These are phyloP conservation scores for Sylvilagus floridanus DNA, from an alignment of 2,797 vertebrate genomes.

Conservation along the genomic window DNA sequence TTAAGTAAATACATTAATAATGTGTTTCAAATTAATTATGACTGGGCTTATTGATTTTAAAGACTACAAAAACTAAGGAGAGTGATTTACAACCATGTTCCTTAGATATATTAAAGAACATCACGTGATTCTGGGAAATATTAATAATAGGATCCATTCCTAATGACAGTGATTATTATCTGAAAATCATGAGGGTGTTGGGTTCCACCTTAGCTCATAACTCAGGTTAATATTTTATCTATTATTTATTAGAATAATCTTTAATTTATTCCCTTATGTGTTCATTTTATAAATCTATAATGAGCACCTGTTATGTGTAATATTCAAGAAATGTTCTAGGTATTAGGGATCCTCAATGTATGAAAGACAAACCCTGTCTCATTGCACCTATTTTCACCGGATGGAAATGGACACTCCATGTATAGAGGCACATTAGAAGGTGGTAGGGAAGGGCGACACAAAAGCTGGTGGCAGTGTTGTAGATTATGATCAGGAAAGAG, in stretches of 20 bases:
- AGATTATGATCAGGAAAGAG: not conserved
- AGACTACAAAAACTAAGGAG: constrained; percentile 70
- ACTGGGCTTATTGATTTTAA: constrained; percentile 77
- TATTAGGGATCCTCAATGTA: not conserved
- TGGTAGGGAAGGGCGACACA: not conserved
- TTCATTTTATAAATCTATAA: constrained; percentile 41
- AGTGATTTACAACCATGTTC: constrained; percentile 76
- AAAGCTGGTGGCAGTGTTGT: not conserved
- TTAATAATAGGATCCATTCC: constrained; percentile 44
- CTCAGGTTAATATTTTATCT: constrained; percentile 12
- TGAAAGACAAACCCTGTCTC: not conserved
- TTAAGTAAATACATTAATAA: constrained; percentile 75
- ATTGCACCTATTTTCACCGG: not conserved
- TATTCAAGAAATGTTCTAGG: not conserved
- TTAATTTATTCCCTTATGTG: not conserved
- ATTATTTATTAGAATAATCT: not conserved
- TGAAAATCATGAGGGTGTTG: not conserved
- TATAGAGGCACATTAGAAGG: rapidly evolving
- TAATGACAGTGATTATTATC: constrained; percentile 64
- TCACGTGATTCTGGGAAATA: constrained; percentile 41
- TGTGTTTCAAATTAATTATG: constrained; percentile 73
- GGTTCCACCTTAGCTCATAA: not conserved
- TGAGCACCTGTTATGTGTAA: not conserved
- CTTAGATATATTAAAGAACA: constrained; percentile 61
- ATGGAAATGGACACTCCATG: not conserved